Percentiles rank a stretch among this genome's conserved stretches.
These are phyloP conservation scores for Oncorhynchus gorbuscha DNA, from an alignment of 2,113 vertebrate genomes.

Conservation along the genomic window DNA sequence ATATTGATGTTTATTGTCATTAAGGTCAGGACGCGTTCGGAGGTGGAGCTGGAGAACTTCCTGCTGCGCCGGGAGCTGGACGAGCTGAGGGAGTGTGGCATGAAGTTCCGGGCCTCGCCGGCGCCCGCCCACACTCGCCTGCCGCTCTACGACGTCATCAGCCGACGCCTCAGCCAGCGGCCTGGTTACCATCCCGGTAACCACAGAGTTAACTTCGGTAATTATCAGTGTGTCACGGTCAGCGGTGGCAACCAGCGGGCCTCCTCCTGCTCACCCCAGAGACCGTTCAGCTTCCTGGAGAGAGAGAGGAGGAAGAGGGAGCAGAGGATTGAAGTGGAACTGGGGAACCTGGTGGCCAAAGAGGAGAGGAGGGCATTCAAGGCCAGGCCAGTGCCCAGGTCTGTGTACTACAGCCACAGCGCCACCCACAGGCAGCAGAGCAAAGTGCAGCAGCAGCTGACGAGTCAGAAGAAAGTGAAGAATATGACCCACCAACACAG, in stretches of 20 bases:
- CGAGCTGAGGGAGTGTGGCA: conserved; percentile 84
- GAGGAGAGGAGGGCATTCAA: conserved; percentile 74
- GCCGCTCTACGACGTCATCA: conserved; percentile 77
- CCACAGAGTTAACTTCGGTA: background rate
- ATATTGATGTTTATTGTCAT: no score
- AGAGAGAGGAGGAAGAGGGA: conserved; percentile 83
- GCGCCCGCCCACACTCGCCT: conserved; percentile 78
- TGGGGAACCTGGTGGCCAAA: conserved; percentile 63
- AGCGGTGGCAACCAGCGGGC: conserved; percentile 59
- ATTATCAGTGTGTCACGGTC: conserved; percentile 18
- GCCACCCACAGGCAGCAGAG: conserved; percentile 55
- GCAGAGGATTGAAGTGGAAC: conserved; percentile 68
- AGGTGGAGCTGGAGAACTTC: conserved; percentile 76
- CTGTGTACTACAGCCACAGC: conserved; percentile 62
- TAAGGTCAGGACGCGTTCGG: conserved; percentile 74
- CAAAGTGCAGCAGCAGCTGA: conserved; percentile 51
- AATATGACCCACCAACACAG: conserved; percentile 17
- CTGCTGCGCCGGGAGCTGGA: conserved; percentile 78
- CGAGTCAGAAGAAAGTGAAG: no score
- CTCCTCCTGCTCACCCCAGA: conserved; percentile 68
- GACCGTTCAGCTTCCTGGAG: conserved; percentile 84
- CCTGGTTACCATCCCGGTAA: conserved; percentile 13
- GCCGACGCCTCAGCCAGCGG: conserved; percentile 62
- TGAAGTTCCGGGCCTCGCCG: conserved; percentile 85
- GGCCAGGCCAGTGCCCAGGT: conserved; percentile 82